Percentiles rank a stretch among this genome's conserved stretches.
These are phyloP conservation scores for Eupithecia centaureata DNA, from an alignment of 2,888 invertebrate species.

Conservation along the genomic window DNA sequence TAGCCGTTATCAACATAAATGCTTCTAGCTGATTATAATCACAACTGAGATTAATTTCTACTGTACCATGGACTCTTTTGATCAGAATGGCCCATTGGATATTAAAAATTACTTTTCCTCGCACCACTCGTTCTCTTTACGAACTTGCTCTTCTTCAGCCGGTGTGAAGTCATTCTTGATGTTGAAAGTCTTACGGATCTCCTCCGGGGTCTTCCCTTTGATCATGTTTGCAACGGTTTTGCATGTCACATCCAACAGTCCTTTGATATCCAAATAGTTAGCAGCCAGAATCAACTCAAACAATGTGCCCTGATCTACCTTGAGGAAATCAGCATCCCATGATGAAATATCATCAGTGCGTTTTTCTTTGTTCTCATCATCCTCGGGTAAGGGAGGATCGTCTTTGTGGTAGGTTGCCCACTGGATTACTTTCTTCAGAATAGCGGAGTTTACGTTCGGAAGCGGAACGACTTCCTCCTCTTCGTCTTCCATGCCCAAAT, in stretches of 20 bases:
- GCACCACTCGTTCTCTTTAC: conserved; percentile 98
- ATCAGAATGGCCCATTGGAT: not conserved
- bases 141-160: conserved; percentile 98
- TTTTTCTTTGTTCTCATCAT: conserved; percentile 98
- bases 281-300: conserved; percentile 98
- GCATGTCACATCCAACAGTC: conserved; percentile 98
- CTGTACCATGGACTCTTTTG: not conserved
- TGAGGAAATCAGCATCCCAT: conserved; percentile 99
- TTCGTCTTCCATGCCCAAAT: conserved; percentile 95
- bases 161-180: conserved; percentile 98
- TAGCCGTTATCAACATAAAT: not conserved
- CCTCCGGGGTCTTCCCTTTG: conserved; percentile 98
- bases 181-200: conserved; percentile 98
- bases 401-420: conserved; percentile 98
- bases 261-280: conserved; percentile 98
- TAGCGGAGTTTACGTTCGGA: conserved; percentile 98
- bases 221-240: conserved; percentile 99
- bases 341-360: conserved; percentile 99
- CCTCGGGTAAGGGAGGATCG: conserved; percentile 97
- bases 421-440: conserved; percentile 96
- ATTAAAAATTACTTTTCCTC: conserved; percentile 93
- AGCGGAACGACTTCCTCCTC: conserved; percentile 98
- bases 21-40: not conserved
- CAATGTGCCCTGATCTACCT: conserved; percentile 98
- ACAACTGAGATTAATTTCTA: not conserved